These are phyloP conservation scores for Tyto alba DNA, from an alignment of 2,113 vertebrate genomes.

Conservation along the genomic window DNA sequence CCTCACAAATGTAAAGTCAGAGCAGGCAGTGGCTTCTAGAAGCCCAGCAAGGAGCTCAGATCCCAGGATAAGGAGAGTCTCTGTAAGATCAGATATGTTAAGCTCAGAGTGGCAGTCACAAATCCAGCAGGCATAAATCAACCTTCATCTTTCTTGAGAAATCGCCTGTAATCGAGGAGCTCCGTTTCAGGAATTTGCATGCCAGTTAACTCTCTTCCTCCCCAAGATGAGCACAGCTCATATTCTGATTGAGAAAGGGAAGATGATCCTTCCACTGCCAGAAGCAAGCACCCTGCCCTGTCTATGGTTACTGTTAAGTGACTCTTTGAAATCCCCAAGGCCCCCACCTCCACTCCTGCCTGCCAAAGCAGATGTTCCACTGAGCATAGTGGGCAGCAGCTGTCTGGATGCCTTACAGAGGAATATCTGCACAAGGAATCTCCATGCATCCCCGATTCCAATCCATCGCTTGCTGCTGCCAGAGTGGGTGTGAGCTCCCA, in stretches of 20 bases:
- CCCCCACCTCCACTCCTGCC: background rate
- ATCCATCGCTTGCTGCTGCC: background rate
- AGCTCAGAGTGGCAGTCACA: background rate
- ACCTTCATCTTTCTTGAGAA: background rate
- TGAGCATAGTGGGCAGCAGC: constrained; percentile 15
- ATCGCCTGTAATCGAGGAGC: background rate
- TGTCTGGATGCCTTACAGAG: background rate
- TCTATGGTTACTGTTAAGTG: background rate
- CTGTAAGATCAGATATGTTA: background rate
- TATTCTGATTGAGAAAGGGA: background rate
- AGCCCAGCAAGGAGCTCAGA: background rate
- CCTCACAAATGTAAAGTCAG: background rate
- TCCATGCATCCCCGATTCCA: background rate
- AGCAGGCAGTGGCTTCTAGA: background rate
- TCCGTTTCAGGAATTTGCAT: background rate
- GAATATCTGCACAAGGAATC: background rate
- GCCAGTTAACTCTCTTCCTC: background rate
- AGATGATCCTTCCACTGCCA: background rate
- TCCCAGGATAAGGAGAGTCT: background rate
- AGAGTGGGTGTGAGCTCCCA: background rate
- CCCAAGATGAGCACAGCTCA: background rate
- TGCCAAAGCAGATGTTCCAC: constrained; percentile 24
- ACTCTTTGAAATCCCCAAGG: background rate
- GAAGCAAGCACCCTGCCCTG: background rate
- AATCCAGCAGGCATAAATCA: background rate